Conservation (phyloP, 1,140 invertebrate species). For the Penaeus indicus region DNA sequence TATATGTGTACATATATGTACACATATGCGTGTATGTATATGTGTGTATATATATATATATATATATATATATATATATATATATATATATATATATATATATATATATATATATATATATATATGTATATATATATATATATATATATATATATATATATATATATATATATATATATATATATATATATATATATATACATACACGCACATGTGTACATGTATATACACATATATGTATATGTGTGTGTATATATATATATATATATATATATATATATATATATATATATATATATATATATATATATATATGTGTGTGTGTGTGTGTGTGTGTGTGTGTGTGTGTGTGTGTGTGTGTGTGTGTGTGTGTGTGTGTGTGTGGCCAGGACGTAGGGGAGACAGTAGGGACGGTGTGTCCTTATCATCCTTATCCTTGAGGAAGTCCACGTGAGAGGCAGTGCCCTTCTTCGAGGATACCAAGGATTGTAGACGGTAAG, state of each 20-base stretch:
- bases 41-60: not conserved
- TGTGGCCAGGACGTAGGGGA: not conserved
- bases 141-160: not conserved
- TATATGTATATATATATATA: not conserved
- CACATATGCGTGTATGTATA: not conserved
- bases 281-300: conserved; percentile 19
- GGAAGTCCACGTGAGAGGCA: no score
- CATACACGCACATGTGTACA: not conserved
- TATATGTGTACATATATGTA: not conserved
- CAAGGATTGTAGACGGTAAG: no score
- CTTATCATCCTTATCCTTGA: no score
- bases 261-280: conserved; percentile 11
- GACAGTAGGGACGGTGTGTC: no score
- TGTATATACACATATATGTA: not conserved
- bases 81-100: not conserved
- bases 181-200: conserved; percentile 24
- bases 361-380: not conserved
- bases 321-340: not conserved
- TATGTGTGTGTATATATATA: not conserved
- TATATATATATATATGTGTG: not conserved
- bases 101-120: conserved; percentile 4
- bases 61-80: not conserved
- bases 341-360: not conserved
- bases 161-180: not conserved
- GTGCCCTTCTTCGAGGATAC: no score